These are phyloP conservation scores for Lagodon rhomboides DNA, from an alignment of 2,797 vertebrate species.

Conservation along the genomic window DNA sequence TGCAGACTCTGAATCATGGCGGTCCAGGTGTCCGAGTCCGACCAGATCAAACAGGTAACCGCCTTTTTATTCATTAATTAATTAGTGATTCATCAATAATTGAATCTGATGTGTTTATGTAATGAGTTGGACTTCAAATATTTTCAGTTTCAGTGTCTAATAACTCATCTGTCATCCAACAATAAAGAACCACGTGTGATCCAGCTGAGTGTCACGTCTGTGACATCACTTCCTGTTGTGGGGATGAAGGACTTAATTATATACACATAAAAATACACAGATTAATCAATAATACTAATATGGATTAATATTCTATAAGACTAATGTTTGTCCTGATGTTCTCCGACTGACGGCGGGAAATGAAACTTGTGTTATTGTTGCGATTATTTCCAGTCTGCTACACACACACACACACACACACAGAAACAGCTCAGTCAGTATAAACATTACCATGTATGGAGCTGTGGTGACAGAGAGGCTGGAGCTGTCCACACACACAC, in stretches of 20 bases:
- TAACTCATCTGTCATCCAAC: no score
- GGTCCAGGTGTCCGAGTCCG: slow-evolving; percentile 91
- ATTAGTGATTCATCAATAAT: no score
- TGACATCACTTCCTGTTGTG: no score
- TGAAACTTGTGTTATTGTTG: not conserved
- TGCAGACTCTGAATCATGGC: slow-evolving; percentile 84
- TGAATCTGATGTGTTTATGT: no score
- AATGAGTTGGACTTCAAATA: no score
- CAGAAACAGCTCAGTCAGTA: slow-evolving; percentile 12
- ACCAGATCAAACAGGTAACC: slow-evolving; percentile 97
- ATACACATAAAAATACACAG: no score
- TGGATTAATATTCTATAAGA: no score
- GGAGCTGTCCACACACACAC: not conserved
- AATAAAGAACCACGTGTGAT: no score
- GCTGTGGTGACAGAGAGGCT: slow-evolving; percentile 5
- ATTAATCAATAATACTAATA: no score
- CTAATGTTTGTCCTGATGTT: not conserved
- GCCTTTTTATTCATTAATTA: no score
- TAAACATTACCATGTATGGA: slow-evolving; percentile 49
- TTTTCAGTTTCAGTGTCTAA: no score
- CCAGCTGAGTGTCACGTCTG: not conserved
- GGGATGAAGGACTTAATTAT: no score
- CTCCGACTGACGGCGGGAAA: not conserved
- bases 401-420: slow-evolving; percentile 11
- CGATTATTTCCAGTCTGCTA: not conserved